Evolutionary conservation across 2,888 invertebrate species (phyloP), one percentile per base, ranked within the genome.

Genomic region (Hypena proboscidalis): DNA sequence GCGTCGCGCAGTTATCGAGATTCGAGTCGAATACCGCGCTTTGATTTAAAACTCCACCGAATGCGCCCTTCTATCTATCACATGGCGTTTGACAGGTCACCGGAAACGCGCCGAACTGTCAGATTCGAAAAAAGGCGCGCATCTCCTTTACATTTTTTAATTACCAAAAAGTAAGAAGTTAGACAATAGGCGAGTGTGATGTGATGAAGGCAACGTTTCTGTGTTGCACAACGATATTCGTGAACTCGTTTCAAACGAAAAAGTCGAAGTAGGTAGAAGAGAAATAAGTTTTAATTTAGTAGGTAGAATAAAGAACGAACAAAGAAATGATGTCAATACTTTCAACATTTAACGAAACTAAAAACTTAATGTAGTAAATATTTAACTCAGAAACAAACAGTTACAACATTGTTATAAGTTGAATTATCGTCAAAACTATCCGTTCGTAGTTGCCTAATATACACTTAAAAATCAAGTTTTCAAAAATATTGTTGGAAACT

Each of bases 31-130:
- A 82, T 83, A 84, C 83, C 80, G 84, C 85, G 85, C 81, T 88
- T 88, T 87, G 86, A 89, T 89, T 90, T 90, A 90, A 88, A 88
- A 89, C 88, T 83, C 77, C 62, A 75, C 77, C 74, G 82, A 89
- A 83, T 87, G 88, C 83, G 88, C 90, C 90, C 90, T 90, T 90
- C 88, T 89, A 89, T 90, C 85, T 86, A 90, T 90, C 90, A 90
- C 88, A 90, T 90, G 90, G 89, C 84, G 86, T 89, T 89, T 90
- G 90, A 90, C 90, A 90, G 90, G 76, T 88, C 86, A 80, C 79
- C 85, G 87, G 87, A 86, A 87, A 85, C 79, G 77, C 78, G 70
- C 65, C 69, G 77, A 80, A 67, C 85, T 89, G 90, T 90, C 90
- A 90, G 73, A 82, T 85, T 80, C 66, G 76, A 82, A 85, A 88